phyloP scores from a whole-genome alignment of 2,797 vertebrate genomes.

The Sebastes diploproa region DNA sequence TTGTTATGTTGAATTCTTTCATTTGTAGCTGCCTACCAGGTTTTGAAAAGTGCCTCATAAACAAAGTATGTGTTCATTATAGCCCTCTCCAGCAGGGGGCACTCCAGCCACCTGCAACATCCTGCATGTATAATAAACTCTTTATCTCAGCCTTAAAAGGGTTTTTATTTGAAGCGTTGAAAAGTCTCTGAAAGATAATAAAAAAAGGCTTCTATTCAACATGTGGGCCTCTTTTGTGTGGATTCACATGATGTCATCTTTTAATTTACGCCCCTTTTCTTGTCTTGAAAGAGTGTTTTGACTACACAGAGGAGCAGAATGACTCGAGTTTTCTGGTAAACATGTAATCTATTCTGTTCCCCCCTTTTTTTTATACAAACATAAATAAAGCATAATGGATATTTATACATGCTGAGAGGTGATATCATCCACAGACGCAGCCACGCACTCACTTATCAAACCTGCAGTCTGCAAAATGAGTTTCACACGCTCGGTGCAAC shows the following conservation, averaged over 20 bases:
- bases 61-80: neutral
- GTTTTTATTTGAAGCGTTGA: neutral
- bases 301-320: slow-evolving; percentile 34
- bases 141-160: neutral
- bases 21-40: neutral
- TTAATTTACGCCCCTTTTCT: slow-evolving; percentile 33
- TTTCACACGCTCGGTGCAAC: slow-evolving; percentile 3
- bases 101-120: slow-evolving; percentile 14
- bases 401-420: slow-evolving; percentile 39
- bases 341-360: slow-evolving; percentile 35
- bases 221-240: slow-evolving; percentile 22
- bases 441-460: slow-evolving; percentile 6
- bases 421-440: slow-evolving; percentile 25
- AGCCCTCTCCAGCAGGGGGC: slow-evolving; percentile 47
- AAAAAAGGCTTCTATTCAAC: slow-evolving; percentile 5
- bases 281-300: slow-evolving; percentile 32
- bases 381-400: slow-evolving; percentile 47
- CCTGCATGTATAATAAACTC: neutral
- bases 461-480: slow-evolving; percentile 7
- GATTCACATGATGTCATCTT: slow-evolving; percentile 38
- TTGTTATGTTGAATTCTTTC: neutral
- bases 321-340: slow-evolving; percentile 28
- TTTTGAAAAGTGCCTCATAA: neutral
- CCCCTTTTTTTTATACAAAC: neutral
- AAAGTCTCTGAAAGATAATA: neutral